Conservation (phyloP, 1,140 invertebrate species). For the Luehdorfia chinensis region DNA sequence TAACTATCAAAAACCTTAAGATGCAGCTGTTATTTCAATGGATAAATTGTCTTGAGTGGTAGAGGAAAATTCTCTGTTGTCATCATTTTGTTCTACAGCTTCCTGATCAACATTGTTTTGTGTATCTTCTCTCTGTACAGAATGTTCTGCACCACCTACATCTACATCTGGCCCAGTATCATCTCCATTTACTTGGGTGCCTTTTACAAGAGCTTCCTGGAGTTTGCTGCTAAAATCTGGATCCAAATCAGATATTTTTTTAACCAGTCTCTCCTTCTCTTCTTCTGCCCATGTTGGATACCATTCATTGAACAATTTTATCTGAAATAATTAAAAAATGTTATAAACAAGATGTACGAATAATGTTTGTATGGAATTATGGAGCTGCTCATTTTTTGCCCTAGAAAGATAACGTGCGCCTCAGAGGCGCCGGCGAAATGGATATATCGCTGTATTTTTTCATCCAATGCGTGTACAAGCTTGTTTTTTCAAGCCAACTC, state of each 20-base stretch:
- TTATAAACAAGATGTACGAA: slow-evolving; percentile 1
- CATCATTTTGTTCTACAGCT: slow-evolving; percentile 21
- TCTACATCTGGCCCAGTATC: slow-evolving; percentile 29
- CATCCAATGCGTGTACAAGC: too few relatives aligned
- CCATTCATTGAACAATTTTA: slow-evolving; percentile 93
- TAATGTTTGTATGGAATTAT: too few relatives aligned
- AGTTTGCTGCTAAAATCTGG: slow-evolving; percentile 84
- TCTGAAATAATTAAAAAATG: slow-evolving; percentile 65
- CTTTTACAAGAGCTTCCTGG: slow-evolving; percentile 74
- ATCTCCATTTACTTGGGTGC: slow-evolving; percentile 55
- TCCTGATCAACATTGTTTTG: slow-evolving; percentile 21
- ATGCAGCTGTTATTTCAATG: slow-evolving; percentile 62
- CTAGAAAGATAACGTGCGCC: too few relatives aligned
- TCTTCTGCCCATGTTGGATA: slow-evolving; percentile 87
- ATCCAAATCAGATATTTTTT: slow-evolving; percentile 84
- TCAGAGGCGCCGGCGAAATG: too few relatives aligned
- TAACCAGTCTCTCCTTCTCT: slow-evolving; percentile 84
- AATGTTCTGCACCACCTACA: slow-evolving; percentile 19
- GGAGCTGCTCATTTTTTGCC: too few relatives aligned
- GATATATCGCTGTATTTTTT: too few relatives aligned
- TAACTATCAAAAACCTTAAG: slow-evolving; percentile 32
- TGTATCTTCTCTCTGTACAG: slow-evolving; percentile 24
- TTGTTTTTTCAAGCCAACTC: too few relatives aligned
- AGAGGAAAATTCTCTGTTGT: slow-evolving; percentile 20
- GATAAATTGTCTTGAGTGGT: slow-evolving; percentile 42